Percentiles rank a stretch among this genome's conserved stretches.
Evolutionary conservation across 2,797 vertebrate genomes (phyloP).

Genomic region (Loris lydekkerianus): DNA sequence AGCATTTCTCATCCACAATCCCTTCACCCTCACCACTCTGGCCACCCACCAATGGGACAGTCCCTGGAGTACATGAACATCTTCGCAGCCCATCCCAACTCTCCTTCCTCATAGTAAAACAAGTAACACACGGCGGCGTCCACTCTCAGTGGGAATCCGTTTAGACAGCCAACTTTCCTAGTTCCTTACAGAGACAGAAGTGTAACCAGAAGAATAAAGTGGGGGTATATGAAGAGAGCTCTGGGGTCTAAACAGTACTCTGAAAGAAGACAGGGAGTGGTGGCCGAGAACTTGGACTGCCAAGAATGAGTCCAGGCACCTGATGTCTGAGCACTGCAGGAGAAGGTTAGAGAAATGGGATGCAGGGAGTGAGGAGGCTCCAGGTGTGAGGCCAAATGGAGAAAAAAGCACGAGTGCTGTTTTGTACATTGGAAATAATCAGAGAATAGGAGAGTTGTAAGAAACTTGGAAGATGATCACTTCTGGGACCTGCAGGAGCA

Average conservation of each 20-base stretch:
- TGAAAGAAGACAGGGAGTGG: neutral
- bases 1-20: neutral
- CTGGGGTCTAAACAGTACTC: neutral
- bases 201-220: neutral
- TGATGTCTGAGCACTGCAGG: neutral
- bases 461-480: neutral
- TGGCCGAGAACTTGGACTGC: neutral
- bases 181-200: neutral
- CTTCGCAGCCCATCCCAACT: neutral
- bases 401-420: neutral
- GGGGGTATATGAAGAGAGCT: neutral
- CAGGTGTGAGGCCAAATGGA: neutral
- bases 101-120: neutral
- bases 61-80: neutral
- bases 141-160: neutral
- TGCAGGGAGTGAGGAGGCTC: neutral
- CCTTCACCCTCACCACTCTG: neutral
- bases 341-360: neutral
- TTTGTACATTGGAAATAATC: conserved; percentile 6
- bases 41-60: neutral
- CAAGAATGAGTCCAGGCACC: neutral
- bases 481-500: neutral
- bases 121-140: neutral
- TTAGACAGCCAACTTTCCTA: neutral
- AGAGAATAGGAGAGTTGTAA: neutral